Percentiles rank a stretch among this genome's conserved stretches.
These are phyloP conservation scores for Neopelma chrysocephalum DNA, from an alignment of 2,797 vertebrate genomes.

Conservation along the genomic window DNA sequence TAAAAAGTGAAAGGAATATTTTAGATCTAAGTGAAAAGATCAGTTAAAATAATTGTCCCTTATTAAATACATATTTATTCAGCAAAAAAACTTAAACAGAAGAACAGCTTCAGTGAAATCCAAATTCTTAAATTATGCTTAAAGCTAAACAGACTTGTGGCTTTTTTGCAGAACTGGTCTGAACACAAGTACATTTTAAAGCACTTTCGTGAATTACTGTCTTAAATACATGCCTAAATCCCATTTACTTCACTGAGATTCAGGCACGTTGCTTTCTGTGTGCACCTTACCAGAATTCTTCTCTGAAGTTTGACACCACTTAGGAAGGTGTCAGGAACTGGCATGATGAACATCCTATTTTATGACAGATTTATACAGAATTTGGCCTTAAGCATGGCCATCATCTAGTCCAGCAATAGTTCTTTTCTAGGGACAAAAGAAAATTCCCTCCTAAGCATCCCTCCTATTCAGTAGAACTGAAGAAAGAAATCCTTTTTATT, in stretches of 20 bases:
- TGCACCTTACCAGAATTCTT: neutral
- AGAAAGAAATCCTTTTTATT: neutral
- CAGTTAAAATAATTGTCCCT: neutral
- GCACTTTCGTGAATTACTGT: neutral
- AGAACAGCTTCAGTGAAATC: neutral
- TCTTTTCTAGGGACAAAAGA: neutral
- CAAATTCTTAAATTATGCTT: neutral
- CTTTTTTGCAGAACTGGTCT: neutral
- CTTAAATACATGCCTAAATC: neutral
- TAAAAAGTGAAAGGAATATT: neutral
- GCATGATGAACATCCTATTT: neutral
- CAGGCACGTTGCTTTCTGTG: neutral
- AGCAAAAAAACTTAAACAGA: neutral
- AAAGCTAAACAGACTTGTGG: neutral
- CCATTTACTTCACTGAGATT: neutral
- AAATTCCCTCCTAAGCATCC: neutral
- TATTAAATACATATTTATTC: neutral
- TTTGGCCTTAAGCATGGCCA: neutral
- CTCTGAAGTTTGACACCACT: neutral
- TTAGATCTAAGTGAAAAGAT: neutral
- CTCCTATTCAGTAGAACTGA: neutral
- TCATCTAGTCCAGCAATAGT: neutral
- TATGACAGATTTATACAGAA: neutral
- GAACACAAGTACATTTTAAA: neutral
- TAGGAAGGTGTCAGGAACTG: neutral